Percentiles rank a stretch among this genome's conserved stretches.
These are phyloP conservation scores for Rhabditoides inermis DNA, from an alignment of 2,888 invertebrate genomes.

Conservation along the genomic window DNA sequence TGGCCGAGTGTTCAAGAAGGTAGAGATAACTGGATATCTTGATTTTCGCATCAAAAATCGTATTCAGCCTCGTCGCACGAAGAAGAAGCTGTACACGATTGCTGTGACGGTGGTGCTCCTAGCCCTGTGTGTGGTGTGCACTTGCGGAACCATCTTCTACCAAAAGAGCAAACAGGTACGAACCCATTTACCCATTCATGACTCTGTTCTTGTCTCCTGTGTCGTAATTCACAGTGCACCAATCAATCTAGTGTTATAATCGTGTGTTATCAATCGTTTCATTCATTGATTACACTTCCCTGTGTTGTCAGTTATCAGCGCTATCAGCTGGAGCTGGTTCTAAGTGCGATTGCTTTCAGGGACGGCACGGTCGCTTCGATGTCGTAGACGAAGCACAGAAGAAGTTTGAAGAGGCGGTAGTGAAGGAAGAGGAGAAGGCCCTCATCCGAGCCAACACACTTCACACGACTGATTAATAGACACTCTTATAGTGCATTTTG, in stretches of 20 bases:
- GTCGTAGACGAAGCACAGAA: slow-evolving; percentile 21
- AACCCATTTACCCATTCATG: too few species aligned
- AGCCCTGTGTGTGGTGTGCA: slow-evolving; percentile 28
- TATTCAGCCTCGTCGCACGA: slow-evolving; percentile 24
- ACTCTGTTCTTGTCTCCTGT: too few species aligned
- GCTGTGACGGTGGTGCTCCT: slow-evolving; percentile 31
- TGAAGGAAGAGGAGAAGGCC: slow-evolving; percentile 24
- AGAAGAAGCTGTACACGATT: slow-evolving; percentile 30
- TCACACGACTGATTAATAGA: too few species aligned
- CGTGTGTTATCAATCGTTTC: too few species aligned
- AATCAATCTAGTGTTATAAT: too few species aligned
- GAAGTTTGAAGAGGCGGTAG: slow-evolving; percentile 26
- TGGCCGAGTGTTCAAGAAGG: slow-evolving; percentile 17
- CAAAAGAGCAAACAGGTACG: slow-evolving; percentile 27
- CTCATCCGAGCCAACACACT: slow-evolving; percentile 19
- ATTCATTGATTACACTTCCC: too few species aligned
- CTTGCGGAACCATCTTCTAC: slow-evolving; percentile 41
- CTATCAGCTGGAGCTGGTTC: too few species aligned
- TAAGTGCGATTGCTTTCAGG: too few species aligned
- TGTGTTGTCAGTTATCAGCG: too few species aligned
- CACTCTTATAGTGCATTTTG: too few species aligned
- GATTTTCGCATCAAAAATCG: background rate
- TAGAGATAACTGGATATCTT: background rate
- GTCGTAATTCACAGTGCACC: too few species aligned
- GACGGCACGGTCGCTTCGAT: slow-evolving; percentile 24